Evolutionary conservation across 2,113 vertebrate species (phyloP).

Genomic region (Noctilio leporinus): DNA sequence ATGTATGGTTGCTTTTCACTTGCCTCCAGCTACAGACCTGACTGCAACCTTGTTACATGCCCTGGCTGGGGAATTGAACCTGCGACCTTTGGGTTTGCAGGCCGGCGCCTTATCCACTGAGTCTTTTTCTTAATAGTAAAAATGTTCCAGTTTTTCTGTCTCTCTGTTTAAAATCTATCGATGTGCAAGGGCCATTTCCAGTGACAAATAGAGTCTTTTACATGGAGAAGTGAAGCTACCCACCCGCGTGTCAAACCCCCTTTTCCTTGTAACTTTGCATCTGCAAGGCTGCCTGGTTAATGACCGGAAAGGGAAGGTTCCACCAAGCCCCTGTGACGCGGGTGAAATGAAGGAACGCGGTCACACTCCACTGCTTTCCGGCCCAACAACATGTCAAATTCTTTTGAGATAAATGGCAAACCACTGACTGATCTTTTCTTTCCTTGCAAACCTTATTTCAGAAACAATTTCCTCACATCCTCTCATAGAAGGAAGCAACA

Average conservation of each 20-base stretch:
- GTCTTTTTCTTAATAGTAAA: background rate
- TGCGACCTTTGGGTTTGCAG: too few species aligned
- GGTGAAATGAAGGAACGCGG: constrained; percentile 66
- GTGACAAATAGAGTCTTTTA: constrained; percentile 2
- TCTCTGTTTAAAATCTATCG: constrained; percentile 32
- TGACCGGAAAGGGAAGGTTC: constrained; percentile 56
- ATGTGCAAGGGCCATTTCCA: background rate
- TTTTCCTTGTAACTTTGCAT: background rate
- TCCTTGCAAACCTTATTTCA: constrained; percentile 36
- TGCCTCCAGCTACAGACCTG: too few species aligned
- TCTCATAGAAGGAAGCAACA: background rate
- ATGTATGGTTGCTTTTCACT: too few species aligned
- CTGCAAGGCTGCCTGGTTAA: constrained; percentile 68
- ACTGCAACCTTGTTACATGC: too few species aligned
- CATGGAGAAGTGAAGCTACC: background rate
- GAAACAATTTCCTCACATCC: constrained; percentile 52
- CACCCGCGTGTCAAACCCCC: background rate
- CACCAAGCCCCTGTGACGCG: constrained; percentile 53
- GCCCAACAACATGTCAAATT: constrained; percentile 52
- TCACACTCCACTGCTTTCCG: constrained; percentile 58
- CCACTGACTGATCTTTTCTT: constrained; percentile 46
- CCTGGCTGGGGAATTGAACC: too few species aligned
- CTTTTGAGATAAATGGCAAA: constrained; percentile 65
- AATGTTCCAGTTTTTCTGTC: background rate
- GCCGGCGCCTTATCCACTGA: too few species aligned